Conservation (phyloP, 2,113 vertebrate genomes). For the Tylochromis polylepis region DNA sequence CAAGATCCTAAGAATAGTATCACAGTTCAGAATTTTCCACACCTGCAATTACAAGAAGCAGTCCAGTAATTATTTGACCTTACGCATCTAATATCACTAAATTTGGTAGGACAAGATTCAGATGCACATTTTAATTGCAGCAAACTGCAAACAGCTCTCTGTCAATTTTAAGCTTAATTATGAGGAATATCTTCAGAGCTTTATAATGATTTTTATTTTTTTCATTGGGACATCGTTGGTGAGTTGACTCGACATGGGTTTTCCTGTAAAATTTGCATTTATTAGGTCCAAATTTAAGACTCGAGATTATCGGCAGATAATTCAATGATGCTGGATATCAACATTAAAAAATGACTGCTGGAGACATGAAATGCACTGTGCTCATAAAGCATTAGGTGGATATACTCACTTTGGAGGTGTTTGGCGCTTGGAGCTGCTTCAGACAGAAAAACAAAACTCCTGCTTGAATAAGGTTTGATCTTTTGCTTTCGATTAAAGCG, state of each 20-base stretch:
- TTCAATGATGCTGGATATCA: background rate
- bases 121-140: background rate
- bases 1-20: background rate
- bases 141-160: background rate
- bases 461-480: background rate
- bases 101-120: background rate
- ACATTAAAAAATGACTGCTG: background rate
- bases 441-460: background rate
- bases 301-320: background rate
- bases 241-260: background rate
- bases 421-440: background rate
- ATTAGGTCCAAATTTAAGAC: background rate
- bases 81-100: background rate
- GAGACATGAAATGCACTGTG: background rate
- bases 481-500: background rate
- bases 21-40: background rate
- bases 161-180: background rate
- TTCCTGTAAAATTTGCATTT: background rate
- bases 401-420: background rate
- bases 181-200: background rate
- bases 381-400: background rate
- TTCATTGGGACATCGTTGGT: background rate
- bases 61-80: background rate
- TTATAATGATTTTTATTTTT: background rate
- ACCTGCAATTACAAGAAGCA: background rate